Conservation (phyloP, 2,797 vertebrate species). For the Chromis chromis region DNA sequence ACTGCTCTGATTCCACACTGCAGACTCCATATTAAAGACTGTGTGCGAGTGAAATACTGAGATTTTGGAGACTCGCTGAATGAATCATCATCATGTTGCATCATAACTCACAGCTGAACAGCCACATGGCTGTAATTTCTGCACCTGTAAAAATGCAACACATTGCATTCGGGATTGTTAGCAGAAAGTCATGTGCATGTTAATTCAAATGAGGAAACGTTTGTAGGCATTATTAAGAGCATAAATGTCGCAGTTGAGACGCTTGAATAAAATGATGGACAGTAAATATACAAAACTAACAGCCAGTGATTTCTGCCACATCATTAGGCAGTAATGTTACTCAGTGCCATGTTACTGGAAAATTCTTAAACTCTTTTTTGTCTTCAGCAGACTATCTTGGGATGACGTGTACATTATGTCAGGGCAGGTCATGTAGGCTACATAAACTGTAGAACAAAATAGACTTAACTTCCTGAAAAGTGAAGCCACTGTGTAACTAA, state of each 20-base stretch:
- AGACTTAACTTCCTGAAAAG: no score
- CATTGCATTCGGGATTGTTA: neutral
- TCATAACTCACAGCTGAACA: neutral
- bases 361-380: no score
- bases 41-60: neutral
- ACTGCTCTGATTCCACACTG: conserved; percentile 5
- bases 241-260: no score
- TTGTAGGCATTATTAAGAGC: neutral
- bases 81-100: neutral
- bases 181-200: neutral
- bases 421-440: no score
- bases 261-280: neutral
- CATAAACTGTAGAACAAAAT: no score
- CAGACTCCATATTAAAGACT: neutral
- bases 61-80: neutral
- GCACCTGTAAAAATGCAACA: neutral
- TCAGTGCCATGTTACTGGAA: no score
- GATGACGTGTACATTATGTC: no score
- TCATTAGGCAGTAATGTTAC: no score
- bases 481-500: no score
- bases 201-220: neutral
- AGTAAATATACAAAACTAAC: neutral
- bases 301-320: neutral
- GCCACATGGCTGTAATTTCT: neutral
- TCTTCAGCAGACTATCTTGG: no score